A percentile compares a stretch with the other conserved stretches of the same genome.
phyloP scores from a whole-genome alignment of 1,140 invertebrate species.

The Meloidogyne hapla region DNA sequence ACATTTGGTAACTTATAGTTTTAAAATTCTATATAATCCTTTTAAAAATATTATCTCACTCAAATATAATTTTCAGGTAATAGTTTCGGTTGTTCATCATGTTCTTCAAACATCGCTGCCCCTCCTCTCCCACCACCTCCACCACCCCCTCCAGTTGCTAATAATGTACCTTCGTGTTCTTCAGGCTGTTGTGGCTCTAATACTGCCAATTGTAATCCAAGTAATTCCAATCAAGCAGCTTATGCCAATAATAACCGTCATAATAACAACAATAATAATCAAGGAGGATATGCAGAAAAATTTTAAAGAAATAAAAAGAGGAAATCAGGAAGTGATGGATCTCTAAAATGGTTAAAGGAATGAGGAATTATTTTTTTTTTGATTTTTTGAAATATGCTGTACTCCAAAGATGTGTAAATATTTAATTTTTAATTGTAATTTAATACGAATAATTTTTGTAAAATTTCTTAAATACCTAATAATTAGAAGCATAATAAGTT shows the following conservation, averaged over 20 bases:
- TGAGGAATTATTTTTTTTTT: background rate
- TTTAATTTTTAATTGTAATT: too few relatives aligned
- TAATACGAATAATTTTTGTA: too few relatives aligned
- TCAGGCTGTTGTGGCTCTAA: background rate
- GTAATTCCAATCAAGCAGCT: background rate
- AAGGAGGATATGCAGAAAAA: background rate
- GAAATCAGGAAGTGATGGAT: background rate
- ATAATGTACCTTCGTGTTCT: background rate
- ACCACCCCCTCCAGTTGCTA: background rate
- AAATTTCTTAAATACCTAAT: too few relatives aligned
- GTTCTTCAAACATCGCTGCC: background rate
- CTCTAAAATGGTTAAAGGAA: conserved; percentile 1
- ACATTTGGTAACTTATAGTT: background rate
- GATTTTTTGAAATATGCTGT: background rate
- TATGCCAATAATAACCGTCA: background rate
- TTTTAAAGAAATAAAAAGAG: background rate
- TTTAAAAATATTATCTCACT: too few relatives aligned
- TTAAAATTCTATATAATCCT: background rate
- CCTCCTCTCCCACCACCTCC: background rate
- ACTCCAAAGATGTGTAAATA: background rate
- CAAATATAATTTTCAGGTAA: background rate
- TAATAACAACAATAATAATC: background rate
- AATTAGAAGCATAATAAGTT: too few relatives aligned
- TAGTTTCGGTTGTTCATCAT: background rate
- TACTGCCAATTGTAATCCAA: background rate